Evolutionary conservation across 2,113 vertebrate genomes (phyloP), one percentile per base, ranked within the genome.

Genomic region (Pao palembangensis): DNA sequence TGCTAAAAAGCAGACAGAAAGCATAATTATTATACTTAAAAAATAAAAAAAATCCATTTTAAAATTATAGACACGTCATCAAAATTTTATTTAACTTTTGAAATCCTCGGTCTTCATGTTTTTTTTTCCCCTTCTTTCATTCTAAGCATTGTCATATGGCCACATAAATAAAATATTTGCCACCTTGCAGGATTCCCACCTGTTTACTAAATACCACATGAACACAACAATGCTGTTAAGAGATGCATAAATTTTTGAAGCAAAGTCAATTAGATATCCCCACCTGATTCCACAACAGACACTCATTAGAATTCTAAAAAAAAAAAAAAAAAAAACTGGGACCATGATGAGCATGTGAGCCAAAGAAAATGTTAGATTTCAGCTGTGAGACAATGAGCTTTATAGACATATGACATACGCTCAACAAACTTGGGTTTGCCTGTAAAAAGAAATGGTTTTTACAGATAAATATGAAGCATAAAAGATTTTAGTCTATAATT

Each of bases 201-300:
- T 82, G 77, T 80, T 87, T 77, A 72, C 83, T 68, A 71, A 86
- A 89, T 69, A 76, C 61, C 50, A 57, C 71, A 63, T 28, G 50
- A 79, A 86, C 79, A 85, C 76, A 86, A 78, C 88, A 85, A 88
- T 48, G 75, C 81, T 57, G 85, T 90, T 88, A 88, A 86, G 81
- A 75, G 81, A 67, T 59, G 55, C 85, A 88, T 90, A 77, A 80
- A 87, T 89, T 81, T 90, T 90, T 88, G 79, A 90, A 57, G 55
- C 67, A 71, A 44, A 84, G 76, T 82, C 81, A 88, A 82, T 89
- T 89, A 90, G 84, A 67, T 43, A 73, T 69, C 68, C 86, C 87
- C 86, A 75, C 71, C 71, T 73, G 77, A 78, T 86, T 60, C 23
- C 15, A 80, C 79, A 60, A 52, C 72, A 71, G 47, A 59, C 85